Conservation (phyloP, 2,888 invertebrate species). For the Rotaria macrura region DNA sequence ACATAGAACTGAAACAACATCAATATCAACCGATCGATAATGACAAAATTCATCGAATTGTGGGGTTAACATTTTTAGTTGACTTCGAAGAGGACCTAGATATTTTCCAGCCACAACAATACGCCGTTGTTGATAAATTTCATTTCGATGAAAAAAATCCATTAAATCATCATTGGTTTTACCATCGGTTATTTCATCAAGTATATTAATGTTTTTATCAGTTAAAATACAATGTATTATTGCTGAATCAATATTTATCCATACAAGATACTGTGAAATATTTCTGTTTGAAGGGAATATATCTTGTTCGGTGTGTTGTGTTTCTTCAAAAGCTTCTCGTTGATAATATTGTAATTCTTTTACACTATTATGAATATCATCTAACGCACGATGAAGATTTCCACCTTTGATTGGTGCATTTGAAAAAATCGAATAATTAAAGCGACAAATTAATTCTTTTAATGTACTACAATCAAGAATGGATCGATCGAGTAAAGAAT, state of each 20-base stretch:
- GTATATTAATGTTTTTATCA: background rate
- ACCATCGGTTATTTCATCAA: background rate
- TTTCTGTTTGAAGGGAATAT: background rate
- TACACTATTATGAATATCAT: constrained; percentile 76
- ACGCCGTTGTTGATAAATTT: background rate
- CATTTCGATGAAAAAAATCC: background rate
- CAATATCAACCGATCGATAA: background rate
- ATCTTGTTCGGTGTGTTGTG: background rate
- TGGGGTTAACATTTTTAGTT: background rate
- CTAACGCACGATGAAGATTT: constrained; percentile 50
- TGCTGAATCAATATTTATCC: background rate
- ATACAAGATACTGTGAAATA: background rate
- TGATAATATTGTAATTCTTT: constrained; percentile 65
- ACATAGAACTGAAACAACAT: background rate
- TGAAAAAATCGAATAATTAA: constrained; percentile 38
- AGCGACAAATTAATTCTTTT: constrained; percentile 61
- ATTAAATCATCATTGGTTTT: background rate
- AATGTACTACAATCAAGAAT: constrained; percentile 81
- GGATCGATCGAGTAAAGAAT: constrained; percentile 74
- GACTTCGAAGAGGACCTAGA: background rate
- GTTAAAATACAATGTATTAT: background rate
- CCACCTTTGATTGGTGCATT: constrained; percentile 43
- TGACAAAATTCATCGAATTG: background rate
- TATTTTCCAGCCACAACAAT: background rate
- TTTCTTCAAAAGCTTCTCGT: constrained; percentile 20